Evolutionary conservation across 1,140 invertebrate genomes (phyloP), one percentile per base, ranked within the genome.

Genomic region (Anastrepha ludens): DNA sequence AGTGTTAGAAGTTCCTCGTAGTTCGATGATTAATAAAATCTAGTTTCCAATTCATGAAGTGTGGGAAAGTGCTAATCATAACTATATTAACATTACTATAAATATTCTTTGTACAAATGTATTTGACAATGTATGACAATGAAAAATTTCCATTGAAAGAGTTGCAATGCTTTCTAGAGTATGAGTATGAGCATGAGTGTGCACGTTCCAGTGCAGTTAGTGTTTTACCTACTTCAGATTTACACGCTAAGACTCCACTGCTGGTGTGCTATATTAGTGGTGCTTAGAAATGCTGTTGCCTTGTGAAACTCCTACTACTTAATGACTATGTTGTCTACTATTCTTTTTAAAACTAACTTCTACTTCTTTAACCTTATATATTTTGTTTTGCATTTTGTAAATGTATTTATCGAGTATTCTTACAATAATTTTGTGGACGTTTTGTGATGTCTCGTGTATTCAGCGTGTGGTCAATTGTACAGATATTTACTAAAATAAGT

Each of bases 401-500:
- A 47, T 74, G 70, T 41, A 81, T 81, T 74, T 55, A 81, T 81
- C 74, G 74, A 81, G 44, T 81, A 81, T 55, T 50, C 44, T 55
- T 81, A n/a, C n/a, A n/a, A n/a, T n/a, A 81, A 81, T 81, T 9
- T 81, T 81, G 74, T 81, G 74, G 74, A 81, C 74, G 74, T 81
- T 81, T 29, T 81, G 74, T 81, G 74, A 81, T 81, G 74, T 81
- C 47, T 81, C 74, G 9, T 81, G 74, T 81, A 47, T 81, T 81
- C 74, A 81, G 74, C 47, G 44, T 81, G 74, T 81, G 74, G 50
- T 81, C 74, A 81, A 81, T 81, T 81, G 74, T 81, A 81, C 74
- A 81, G 55, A 81, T 81, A 86, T 88, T 11, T 58, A 88, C 78
- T 87, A 87, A 87, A 85, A 20, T 67, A 41, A 88, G 50, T 29